Base-by-base conservation (phyloP, 2,113 vertebrate genomes). In the Pachyramphus minor region DNA sequence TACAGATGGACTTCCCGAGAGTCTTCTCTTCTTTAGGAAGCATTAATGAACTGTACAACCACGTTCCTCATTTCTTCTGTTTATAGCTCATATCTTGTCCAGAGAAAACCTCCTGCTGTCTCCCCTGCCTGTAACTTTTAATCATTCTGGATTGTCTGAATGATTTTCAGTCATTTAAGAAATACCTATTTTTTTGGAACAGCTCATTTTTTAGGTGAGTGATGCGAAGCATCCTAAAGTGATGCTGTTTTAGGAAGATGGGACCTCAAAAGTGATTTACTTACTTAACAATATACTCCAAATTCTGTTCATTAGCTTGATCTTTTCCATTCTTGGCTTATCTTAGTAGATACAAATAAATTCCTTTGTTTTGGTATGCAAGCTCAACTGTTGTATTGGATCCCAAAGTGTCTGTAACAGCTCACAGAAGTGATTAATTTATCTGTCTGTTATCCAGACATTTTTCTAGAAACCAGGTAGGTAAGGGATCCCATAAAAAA, bases 331-430 rank as follows among this genome's bases (percentile, higher is more conserved):
- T 41, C 41, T 49, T 82, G n/a, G 2, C 14, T 71, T 37, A n/a
- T 64, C 20, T 12, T 39, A 22, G 24, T 41, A 47, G 37, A 27
- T 21, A 64, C 1, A 75, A 79, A 63, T 25, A 39, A 25, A 47
- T 25, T 2, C 2, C 7, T 73, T 27, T 22, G 9, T 11, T 20
- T 62, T 47, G 6, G 11, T 3, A 2, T 14, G 18, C 3, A 50
- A 55, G 9, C 20, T 31, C 22, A 62, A 25, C 11, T 47, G 0
- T 58, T 89, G 47, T 88, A 12, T 31, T 74, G 30, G 14, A 44
- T 67, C 12, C 27, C 16, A 45, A 93, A 14, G 15, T 66, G 14
- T 47, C 82, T 82, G 31, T 56, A 68, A 56, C 2, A 55, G 19
- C 5, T 71, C 39, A n/a, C 4, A 4, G 21, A 78, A 84, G 8